phyloP scores from a whole-genome alignment of 2,888 invertebrate species.

The Carterocephalus palaemon region DNA sequence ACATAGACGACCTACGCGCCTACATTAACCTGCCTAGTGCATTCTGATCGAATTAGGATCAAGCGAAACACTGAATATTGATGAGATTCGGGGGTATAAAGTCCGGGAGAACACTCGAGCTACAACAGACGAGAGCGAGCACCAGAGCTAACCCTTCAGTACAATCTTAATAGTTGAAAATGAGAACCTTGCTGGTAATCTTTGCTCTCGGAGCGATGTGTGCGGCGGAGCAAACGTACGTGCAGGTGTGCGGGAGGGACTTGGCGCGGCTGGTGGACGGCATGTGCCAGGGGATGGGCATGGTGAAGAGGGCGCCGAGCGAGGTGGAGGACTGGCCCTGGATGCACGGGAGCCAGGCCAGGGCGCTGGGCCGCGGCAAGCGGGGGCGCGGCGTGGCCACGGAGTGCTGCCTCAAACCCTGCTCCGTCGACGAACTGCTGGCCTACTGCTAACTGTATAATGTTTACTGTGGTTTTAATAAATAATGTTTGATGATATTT shows the following conservation, averaged over 20 bases:
- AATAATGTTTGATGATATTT: too few relatives aligned
- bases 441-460: constrained; percentile 33
- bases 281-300: constrained; percentile 29
- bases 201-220: background rate
- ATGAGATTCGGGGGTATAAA: constrained; percentile 33
- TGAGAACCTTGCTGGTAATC: constrained; percentile 5
- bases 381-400: constrained; percentile 33
- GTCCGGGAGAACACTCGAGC: constrained; percentile 13
- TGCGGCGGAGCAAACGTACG: background rate
- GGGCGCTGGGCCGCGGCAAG: constrained; percentile 26
- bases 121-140: background rate
- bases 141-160: too few relatives aligned
- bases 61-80: constrained; percentile 33
- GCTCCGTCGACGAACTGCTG: constrained; percentile 34
- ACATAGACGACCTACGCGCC: background rate
- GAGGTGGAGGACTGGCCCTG: constrained; percentile 27
- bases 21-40: constrained; percentile 14
- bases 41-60: constrained; percentile 33
- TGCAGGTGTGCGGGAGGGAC: constrained; percentile 36
- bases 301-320: constrained; percentile 5
- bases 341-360: constrained; percentile 22
- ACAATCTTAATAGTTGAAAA: too few relatives aligned
- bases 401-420: constrained; percentile 38
- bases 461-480: too few relatives aligned
- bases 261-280: constrained; percentile 34